phyloP scores from a whole-genome alignment of 2,797 vertebrate species.

The Oreortyx pictus region DNA sequence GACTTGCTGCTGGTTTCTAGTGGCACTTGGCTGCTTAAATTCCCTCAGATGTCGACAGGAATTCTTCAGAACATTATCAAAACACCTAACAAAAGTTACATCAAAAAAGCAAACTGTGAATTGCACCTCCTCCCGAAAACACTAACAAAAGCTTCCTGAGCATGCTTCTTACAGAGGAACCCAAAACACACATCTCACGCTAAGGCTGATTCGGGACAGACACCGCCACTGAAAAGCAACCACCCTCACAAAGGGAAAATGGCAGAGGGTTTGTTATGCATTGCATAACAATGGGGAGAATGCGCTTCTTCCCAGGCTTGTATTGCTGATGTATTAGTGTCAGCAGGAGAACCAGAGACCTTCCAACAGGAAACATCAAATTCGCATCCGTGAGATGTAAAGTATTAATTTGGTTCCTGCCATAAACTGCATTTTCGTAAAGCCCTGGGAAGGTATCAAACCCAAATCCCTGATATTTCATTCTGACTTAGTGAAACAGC shows the following conservation, averaged over 20 bases:
- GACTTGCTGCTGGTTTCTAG: not conserved
- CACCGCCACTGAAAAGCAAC: not conserved
- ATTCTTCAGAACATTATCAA: not conserved
- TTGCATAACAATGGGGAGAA: not conserved
- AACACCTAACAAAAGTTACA: not conserved
- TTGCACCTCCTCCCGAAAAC: not conserved
- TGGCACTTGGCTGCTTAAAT: not conserved
- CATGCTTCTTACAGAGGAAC: not conserved
- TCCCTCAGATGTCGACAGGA: not conserved
- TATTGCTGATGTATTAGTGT: not conserved
- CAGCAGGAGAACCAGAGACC: not conserved
- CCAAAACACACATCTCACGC: not conserved
- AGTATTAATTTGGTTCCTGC: conserved; percentile 15
- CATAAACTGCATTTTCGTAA: not conserved
- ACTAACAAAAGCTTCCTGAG: not conserved
- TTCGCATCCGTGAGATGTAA: not conserved
- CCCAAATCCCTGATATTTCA: not conserved
- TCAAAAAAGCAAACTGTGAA: not conserved
- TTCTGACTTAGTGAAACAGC: not conserved
- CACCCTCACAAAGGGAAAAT: not conserved
- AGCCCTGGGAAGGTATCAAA: not conserved
- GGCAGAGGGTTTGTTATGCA: not conserved
- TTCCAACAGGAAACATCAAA: not conserved
- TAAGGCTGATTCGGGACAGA: not conserved
- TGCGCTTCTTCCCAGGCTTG: not conserved